Evolutionary conservation across 2,113 vertebrate species (phyloP), one percentile per base, ranked within the genome.

Genomic region (Bujurquina vittata): DNA sequence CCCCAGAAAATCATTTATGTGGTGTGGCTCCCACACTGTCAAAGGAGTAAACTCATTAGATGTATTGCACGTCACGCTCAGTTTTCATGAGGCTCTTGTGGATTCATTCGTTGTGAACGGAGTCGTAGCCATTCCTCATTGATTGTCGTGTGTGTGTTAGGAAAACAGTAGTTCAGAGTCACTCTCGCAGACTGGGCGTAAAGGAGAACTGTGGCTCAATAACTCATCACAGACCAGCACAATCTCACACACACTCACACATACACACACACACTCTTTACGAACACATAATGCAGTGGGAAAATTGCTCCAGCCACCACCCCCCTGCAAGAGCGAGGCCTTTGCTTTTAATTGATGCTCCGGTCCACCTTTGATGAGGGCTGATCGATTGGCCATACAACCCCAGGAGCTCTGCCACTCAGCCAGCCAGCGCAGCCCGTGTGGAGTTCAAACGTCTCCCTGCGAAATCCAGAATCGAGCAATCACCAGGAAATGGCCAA

Each of bases 291-390:
- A 91, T 85, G 81, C 87, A 83, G 81, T 84, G 81, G 85, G 86
- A 83, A 91, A 91, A 91, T 91, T 88, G 92, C 87, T 90, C 79
- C 61, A 69, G 85, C 72, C 40, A 55, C 54, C 90, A 55, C 54
- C 90, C 72, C 82, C 60, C 59, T 60, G 3, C 43, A 43, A 84
- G 72, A 85, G 83, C 60, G 69, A 83, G 88, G 81, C 86, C 69
- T 77, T 76, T 82, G 86, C 87, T 92, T 93, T 93, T 93, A 94
- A 94, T 93, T 92, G 93, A 94, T 93, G 94, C 90, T 85, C 84
- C 62, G 89, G 80, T 94, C 84, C 86, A 88, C 92, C 92, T 93
- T 90, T 90, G 90, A 91, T 87, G 86, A 91, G 86, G 81, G 86
- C 93, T 78, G 67, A 94, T 92, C 76, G 92, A 94, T 94, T 92